These are phyloP conservation scores for Catharus minimus DNA, from an alignment of 2,113 vertebrate species.

Conservation along the genomic window DNA sequence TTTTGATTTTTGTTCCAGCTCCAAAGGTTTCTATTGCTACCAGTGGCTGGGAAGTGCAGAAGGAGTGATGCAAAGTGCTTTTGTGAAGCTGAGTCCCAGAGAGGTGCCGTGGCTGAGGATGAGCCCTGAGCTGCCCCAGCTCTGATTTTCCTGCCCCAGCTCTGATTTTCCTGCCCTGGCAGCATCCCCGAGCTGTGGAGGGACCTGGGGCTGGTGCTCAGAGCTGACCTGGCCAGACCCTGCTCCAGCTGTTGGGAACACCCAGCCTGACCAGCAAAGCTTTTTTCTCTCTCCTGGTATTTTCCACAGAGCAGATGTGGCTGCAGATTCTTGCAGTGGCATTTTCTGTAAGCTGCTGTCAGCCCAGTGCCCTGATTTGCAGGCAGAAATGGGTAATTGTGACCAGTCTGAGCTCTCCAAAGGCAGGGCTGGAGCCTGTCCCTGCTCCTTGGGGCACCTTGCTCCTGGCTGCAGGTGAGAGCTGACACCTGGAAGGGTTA, in stretches of 20 bases:
- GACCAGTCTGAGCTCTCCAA: neutral
- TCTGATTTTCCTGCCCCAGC: neutral
- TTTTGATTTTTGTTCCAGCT: neutral
- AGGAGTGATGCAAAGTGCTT: neutral
- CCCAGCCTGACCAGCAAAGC: neutral
- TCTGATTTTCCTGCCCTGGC: neutral
- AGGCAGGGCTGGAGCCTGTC: neutral
- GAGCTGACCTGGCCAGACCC: neutral
- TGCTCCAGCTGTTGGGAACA: neutral
- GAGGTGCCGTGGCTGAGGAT: neutral
- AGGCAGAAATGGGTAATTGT: neutral
- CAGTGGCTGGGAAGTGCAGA: neutral
- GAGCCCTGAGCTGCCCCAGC: neutral
- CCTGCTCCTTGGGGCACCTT: accelerated
- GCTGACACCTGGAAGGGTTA: neutral
- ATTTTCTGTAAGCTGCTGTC: neutral
- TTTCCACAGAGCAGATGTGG: neutral
- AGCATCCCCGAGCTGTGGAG: too few species aligned
- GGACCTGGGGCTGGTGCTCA: neutral
- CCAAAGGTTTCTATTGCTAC: neutral
- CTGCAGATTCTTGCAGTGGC: neutral
- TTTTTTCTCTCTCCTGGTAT: neutral
- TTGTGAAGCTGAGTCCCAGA: neutral
- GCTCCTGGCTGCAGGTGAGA: neutral
- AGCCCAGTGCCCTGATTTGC: neutral